Evolutionary conservation across 2,888 invertebrate genomes (phyloP).

Genomic region (Torymus texanus): DNA sequence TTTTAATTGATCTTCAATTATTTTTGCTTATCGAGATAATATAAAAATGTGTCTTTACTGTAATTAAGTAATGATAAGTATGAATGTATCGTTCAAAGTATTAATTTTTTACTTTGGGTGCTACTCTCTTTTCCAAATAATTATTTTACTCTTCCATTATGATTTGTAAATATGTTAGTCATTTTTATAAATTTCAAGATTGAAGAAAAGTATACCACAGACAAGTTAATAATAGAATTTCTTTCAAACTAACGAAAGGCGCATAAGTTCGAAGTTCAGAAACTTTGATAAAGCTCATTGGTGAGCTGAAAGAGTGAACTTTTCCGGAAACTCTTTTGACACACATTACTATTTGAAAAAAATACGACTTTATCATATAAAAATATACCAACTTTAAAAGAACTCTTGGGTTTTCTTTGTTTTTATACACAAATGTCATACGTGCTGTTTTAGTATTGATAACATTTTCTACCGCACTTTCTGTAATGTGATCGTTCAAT

Average conservation of each 20-base stretch:
- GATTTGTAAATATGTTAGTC: not conserved
- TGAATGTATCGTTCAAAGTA: no score
- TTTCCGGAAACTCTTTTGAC: conserved; percentile 12
- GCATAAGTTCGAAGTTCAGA: conserved; percentile 4
- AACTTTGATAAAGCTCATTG: conserved; percentile 16
- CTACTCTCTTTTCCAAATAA: not conserved
- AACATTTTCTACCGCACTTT: conserved; percentile 34
- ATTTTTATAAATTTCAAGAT: not conserved
- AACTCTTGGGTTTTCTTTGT: conserved; percentile 38
- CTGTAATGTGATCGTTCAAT: conserved; percentile 34
- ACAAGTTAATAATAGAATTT: conserved; percentile 19
- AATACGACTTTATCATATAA: conserved; percentile 47
- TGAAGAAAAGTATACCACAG: not conserved
- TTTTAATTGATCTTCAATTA: no score
- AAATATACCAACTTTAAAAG: conserved; percentile 36
- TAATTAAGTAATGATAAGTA: no score
- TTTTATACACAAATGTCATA: conserved; percentile 38
- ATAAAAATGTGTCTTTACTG: no score
- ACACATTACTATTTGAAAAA: conserved; percentile 42
- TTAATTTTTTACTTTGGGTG: no score
- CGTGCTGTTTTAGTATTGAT: conserved; percentile 34
- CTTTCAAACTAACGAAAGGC: conserved; percentile 43
- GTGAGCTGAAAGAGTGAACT: conserved; percentile 5
- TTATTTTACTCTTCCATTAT: no score
- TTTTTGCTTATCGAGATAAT: no score